Evolutionary conservation across 2,888 invertebrate species (phyloP), one percentile per base, ranked within the genome.

Genomic region (Zygaena filipendulae): DNA sequence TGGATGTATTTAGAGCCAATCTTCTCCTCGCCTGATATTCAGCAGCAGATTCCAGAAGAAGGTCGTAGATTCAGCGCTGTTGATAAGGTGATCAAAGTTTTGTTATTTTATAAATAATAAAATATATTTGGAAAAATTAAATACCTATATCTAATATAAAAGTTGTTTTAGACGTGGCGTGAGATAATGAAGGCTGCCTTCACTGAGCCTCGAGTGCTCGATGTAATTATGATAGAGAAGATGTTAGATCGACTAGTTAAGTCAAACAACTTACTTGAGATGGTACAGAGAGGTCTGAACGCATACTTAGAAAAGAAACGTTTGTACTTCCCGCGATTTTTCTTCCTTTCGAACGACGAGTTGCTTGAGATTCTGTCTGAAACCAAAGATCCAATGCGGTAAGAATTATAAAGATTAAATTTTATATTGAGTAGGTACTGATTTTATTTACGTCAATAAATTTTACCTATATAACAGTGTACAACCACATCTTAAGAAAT

Each of bases 1-100:
- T 97, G 96, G 96, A 90, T 96, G 84, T 96, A 96, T 54, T 74
- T 97, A 47, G 96, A 97, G 57, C 96, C 96, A 1, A 96, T 97
- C 48, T 96, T 97, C 68, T 91, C 92, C 3, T 95, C 95, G 10
- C 95, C 95, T 0, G 96, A 97, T 61, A 97, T 97, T 55, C 95
- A 96, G 67, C 92, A 93, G 39, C 95, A 96, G 74, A 96, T 96
- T 88, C 96, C 96, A 0, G 96, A 96, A 62, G 96, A 97, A 74
- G 95, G 95, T 1, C 83, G 96, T 34, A 83, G 93, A 36, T 97
- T 97, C 59, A 91, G 90, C 59, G 92, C 95, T 13, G 95, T 96
- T 10, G 95, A 96, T 67, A 95, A 95, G 83, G 90, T 88, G 33
- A 12, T 8, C 19, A 13, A 11, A 18, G n/a, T n/a, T n/a, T n/a